These are phyloP conservation scores for Drosophila monieri DNA, from an alignment of 2,888 invertebrate genomes.

Conservation along the genomic window DNA sequence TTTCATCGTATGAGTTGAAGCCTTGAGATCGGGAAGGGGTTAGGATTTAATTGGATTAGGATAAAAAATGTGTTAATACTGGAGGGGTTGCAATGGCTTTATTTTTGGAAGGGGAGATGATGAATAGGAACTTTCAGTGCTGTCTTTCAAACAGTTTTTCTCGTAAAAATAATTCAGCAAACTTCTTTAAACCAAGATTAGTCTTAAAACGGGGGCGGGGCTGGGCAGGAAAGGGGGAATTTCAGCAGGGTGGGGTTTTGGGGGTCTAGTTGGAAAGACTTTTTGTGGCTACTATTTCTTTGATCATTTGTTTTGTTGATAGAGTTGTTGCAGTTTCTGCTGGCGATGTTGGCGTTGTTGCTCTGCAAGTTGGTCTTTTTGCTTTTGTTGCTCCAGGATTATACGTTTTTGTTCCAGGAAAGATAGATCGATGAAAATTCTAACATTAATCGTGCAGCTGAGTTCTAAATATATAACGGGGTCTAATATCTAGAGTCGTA, in stretches of 20 bases:
- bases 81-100: conserved; percentile 20
- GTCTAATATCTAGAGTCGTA: conserved; percentile 47
- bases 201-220: conserved; percentile 21
- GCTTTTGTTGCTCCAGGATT: conserved; percentile 87
- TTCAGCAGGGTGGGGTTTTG: conserved; percentile 8
- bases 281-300: conserved; percentile 51
- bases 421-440: conserved; percentile 93
- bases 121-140: conserved; percentile 54
- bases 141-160: conserved; percentile 54
- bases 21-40: conserved; percentile 30
- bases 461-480: conserved; percentile 67
- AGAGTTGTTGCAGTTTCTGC: conserved; percentile 83
- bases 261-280: conserved; percentile 17
- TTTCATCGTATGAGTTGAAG: conserved; percentile 49
- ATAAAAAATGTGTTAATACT: conserved; percentile 9
- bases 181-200: conserved; percentile 57
- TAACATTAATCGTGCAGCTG: conserved; percentile 85
- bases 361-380: conserved; percentile 83
- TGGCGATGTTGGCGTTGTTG: conserved; percentile 81
- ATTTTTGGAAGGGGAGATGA: conserved; percentile 17
- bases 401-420: conserved; percentile 90
- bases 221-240: conserved; percentile 15
- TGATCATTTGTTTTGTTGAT: conserved; percentile 79
- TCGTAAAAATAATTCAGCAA: conserved; percentile 61
- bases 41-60: conserved; percentile 24